phyloP scores from a whole-genome alignment of 2,888 invertebrate genomes.

The Drosophila engyochracea region DNA sequence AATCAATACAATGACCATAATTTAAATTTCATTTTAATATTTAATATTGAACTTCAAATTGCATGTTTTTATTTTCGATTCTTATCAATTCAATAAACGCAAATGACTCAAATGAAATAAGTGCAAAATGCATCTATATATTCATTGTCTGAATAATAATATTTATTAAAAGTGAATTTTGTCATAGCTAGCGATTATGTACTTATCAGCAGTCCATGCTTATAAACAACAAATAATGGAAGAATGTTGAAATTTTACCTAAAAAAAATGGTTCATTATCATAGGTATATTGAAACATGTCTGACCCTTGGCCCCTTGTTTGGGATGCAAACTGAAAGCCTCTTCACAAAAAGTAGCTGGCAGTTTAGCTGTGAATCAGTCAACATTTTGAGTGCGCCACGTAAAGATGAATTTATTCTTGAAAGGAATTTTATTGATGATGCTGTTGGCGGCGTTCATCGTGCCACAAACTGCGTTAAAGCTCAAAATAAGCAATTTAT shows the following conservation, averaged over 20 bases:
- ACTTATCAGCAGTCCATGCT: background rate
- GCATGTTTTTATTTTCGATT: background rate
- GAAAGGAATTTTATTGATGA: slow-evolving; percentile 23
- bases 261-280: background rate
- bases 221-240: background rate
- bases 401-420: slow-evolving; percentile 46
- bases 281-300: slow-evolving; percentile 5
- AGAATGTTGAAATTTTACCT: background rate
- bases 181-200: background rate
- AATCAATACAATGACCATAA: background rate
- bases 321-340: background rate
- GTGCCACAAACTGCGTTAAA: slow-evolving; percentile 9
- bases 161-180: background rate
- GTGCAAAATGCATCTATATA: no score
- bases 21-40: background rate
- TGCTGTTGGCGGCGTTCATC: slow-evolving; percentile 7
- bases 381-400: slow-evolving; percentile 5
- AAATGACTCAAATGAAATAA: no score
- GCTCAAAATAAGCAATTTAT: no score
- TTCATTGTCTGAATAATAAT: background rate
- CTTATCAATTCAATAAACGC: background rate
- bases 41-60: background rate
- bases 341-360: no score
- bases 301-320: slow-evolving; percentile 17
- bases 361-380: slow-evolving; percentile 26